These are phyloP conservation scores for Calidris pygmaea DNA, from an alignment of 2,113 vertebrate genomes.

Conservation along the genomic window DNA sequence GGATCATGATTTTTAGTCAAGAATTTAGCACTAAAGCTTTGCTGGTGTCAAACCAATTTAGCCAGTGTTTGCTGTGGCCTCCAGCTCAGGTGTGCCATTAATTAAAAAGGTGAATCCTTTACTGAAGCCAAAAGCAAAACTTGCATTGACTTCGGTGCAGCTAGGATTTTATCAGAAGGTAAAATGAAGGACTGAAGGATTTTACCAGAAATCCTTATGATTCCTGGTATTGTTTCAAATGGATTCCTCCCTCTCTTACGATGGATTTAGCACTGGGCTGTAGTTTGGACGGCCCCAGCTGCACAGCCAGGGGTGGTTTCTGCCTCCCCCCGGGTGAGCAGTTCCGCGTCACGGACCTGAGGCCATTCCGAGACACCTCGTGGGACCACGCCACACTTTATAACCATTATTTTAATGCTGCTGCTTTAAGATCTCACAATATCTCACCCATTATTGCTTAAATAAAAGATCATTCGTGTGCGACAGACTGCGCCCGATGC, in stretches of 20 bases:
- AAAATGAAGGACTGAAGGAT: neutral
- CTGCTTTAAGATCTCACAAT: neutral
- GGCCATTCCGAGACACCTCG: neutral
- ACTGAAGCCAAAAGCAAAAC: neutral
- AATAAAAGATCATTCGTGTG: neutral
- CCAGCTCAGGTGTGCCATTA: neutral
- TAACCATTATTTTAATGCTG: neutral
- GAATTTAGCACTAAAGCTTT: neutral
- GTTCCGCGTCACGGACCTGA: rapidly evolving
- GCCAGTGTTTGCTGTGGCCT: neutral
- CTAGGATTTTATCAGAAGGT: neutral
- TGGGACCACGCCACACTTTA: neutral
- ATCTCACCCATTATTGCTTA: conserved; percentile 19
- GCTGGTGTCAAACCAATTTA: neutral
- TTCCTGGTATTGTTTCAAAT: neutral
- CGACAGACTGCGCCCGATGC: neutral
- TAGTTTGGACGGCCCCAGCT: neutral
- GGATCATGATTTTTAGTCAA: neutral
- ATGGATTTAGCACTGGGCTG: neutral
- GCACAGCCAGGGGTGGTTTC: neutral
- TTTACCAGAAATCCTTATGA: neutral
- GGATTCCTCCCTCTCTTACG: neutral
- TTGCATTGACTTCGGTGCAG: neutral
- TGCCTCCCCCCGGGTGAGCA: neutral
- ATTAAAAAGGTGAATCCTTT: neutral